Evolutionary conservation across 2,888 invertebrate genomes (phyloP).

Genomic region (Ctenicera cuprea): DNA sequence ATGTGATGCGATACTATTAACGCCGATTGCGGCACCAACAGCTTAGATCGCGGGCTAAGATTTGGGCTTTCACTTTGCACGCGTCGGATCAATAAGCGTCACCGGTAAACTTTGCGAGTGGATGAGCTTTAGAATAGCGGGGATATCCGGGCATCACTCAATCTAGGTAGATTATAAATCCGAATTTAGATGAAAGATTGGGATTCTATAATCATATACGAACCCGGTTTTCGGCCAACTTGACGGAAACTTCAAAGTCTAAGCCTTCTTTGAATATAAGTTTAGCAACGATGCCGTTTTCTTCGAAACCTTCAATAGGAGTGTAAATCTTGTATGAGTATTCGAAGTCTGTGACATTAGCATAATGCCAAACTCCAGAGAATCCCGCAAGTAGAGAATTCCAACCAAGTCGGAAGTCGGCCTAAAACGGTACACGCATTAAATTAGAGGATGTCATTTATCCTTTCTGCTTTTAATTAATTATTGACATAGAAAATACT

Average conservation of each 20-base stretch:
- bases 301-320: conserved; percentile 85
- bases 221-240: conserved; percentile 81
- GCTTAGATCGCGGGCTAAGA: conserved; percentile 60
- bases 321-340: conserved; percentile 87
- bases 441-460: conserved; percentile 20
- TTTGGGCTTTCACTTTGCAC: conserved; percentile 59
- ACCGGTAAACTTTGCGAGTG: conserved; percentile 61
- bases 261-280: conserved; percentile 79
- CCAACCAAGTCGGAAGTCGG: conserved; percentile 86
- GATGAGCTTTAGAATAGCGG: conserved; percentile 60
- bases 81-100: conserved; percentile 62
- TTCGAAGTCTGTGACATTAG: conserved; percentile 82
- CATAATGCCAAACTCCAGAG: conserved; percentile 85
- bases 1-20: conserved; percentile 42
- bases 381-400: conserved; percentile 85
- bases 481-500: conserved; percentile 18
- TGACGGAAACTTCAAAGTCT: conserved; percentile 82
- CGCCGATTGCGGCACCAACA: conserved; percentile 56
- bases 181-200: conserved; percentile 61
- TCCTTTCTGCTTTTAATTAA: conserved; percentile 25
- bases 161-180: conserved; percentile 64
- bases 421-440: conserved; percentile 68
- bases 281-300: conserved; percentile 85
- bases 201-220: conserved; percentile 57
- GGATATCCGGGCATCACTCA: conserved; percentile 61